Conservation (phyloP, 2,888 invertebrate genomes). For the Chalcis sispes region DNA sequence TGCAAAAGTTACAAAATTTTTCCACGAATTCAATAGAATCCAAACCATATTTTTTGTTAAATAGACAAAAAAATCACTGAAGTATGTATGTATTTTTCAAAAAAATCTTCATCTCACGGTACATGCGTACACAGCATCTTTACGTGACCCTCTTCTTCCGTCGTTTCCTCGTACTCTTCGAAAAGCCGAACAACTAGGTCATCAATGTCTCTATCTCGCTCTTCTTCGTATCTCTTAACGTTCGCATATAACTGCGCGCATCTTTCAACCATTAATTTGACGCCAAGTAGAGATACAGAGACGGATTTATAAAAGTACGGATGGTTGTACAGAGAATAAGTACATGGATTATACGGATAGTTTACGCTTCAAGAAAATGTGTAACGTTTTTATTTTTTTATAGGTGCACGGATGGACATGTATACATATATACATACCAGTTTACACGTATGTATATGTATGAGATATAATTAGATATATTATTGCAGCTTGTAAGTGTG, state of each 20-base stretch:
- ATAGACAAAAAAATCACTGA: too few relatives aligned
- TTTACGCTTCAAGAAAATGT: slow-evolving; percentile 32
- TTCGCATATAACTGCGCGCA: slow-evolving; percentile 6
- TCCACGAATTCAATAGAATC: too few relatives aligned
- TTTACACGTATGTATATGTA: slow-evolving; percentile 11
- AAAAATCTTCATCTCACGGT: slow-evolving; percentile 4
- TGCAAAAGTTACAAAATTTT: too few relatives aligned
- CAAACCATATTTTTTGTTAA: too few relatives aligned
- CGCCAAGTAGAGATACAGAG: slow-evolving; percentile 2
- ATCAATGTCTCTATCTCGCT: slow-evolving; percentile 63
- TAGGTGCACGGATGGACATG: background rate
- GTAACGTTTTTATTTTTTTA: slow-evolving; percentile 13
- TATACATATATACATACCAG: too few relatives aligned
- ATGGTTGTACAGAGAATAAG: slow-evolving; percentile 28
- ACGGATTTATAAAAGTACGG: background rate
- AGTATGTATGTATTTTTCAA: too few relatives aligned
- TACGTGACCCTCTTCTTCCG: slow-evolving; percentile 59
- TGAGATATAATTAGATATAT: slow-evolving; percentile 13
- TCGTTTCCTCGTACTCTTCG: slow-evolving; percentile 58
- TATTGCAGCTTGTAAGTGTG: too few relatives aligned
- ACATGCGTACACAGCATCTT: slow-evolving; percentile 37
- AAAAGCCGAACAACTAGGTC: slow-evolving; percentile 67
- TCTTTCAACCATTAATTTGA: slow-evolving; percentile 41
- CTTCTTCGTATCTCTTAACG: background rate
- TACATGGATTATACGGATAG: slow-evolving; percentile 33